A percentile compares a stretch with the other conserved stretches of the same genome.
Conservation (phyloP, 2,797 vertebrate genomes). For the Lutjanus argentimaculatus region DNA sequence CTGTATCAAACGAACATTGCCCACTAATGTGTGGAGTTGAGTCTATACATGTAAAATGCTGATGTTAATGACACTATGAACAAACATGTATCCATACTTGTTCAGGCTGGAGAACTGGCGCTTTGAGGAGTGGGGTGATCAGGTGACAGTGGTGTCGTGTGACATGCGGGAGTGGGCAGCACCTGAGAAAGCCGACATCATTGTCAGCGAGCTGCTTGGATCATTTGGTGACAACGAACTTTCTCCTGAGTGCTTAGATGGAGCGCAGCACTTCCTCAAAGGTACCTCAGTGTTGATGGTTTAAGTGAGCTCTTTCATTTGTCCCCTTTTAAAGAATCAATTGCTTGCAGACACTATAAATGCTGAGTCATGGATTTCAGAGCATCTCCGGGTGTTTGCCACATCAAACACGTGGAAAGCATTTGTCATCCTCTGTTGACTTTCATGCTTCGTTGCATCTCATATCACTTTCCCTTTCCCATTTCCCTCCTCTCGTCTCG, state of each 20-base stretch:
- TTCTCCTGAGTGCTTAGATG: constrained; percentile 94
- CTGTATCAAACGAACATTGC: no score
- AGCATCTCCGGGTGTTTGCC: neutral
- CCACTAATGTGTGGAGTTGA: neutral
- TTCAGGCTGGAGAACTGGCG: constrained; percentile 94
- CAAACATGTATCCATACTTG: neutral
- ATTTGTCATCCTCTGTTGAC: constrained; percentile 24
- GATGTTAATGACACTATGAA: neutral
- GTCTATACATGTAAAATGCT: neutral
- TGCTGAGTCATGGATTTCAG: neutral
- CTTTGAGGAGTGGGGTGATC: constrained; percentile 96
- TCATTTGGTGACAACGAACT: constrained; percentile 96
- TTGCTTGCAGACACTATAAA: neutral
- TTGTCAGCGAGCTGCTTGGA: constrained; percentile 94
- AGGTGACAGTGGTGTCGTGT: constrained; percentile 93
- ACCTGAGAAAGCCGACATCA: constrained; percentile 93
- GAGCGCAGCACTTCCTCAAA: constrained; percentile 94
- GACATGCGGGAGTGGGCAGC: constrained; percentile 95
- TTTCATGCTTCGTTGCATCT: constrained; percentile 34
- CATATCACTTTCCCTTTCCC: constrained; percentile 37
- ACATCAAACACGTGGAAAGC: constrained; percentile 17
- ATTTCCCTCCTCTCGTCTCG: neutral
- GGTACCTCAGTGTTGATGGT: constrained; percentile 72
- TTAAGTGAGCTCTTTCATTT: neutral
- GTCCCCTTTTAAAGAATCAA: neutral